Base-by-base conservation (phyloP, 2,797 vertebrate genomes). In the Falco novaeseelandiae region DNA sequence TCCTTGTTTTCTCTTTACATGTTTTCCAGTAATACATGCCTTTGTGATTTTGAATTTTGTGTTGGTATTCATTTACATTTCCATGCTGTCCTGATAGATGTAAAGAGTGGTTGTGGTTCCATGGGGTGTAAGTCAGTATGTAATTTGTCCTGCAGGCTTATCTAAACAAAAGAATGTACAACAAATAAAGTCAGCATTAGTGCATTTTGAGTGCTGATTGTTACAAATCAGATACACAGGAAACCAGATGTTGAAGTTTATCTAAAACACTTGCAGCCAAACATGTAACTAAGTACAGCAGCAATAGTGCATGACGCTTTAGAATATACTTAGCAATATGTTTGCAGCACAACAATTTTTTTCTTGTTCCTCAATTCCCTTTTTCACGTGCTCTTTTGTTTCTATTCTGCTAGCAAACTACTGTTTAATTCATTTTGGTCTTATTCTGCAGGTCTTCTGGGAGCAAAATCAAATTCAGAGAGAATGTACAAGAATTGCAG, bases 171-270 rank as follows among this genome's bases (percentile, higher is more conserved):
- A 91, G 84, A 93, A 88, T 79, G 85, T 88, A 55, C 62, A 90
- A 92, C 65, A 78, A 96, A 90, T 93, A 89, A 76, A 90, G 79
- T 51, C 79, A 91, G 36, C 83, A 78, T 92, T 89, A 84, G 83
- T 89, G 86, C 36, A 52, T 84, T 94, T 86, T 42, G 72, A 90
- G 82, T 93, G 87, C 72, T 94, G 96, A 90, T 88, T 86, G 82
- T 83, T 95, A 92, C 87, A 62, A 90, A 95, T 88, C 77, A 55
- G 89, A 74, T 93, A 78, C 72, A 71, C 61, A 87, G 85, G 81
- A 94, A 93, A 71, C 63, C 84, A 96, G 87, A 91, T 95, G 87
- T 67, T 89, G 72, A 57, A 67, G 29, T 92, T 92, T 95, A 92
- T 92, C 95, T 96, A 29, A 88, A 94, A 87, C 88, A 74, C 66